Evolutionary conservation across 2,113 vertebrate species (phyloP), one percentile per base, ranked within the genome.

Genomic region (Anoura caudifer): DNA sequence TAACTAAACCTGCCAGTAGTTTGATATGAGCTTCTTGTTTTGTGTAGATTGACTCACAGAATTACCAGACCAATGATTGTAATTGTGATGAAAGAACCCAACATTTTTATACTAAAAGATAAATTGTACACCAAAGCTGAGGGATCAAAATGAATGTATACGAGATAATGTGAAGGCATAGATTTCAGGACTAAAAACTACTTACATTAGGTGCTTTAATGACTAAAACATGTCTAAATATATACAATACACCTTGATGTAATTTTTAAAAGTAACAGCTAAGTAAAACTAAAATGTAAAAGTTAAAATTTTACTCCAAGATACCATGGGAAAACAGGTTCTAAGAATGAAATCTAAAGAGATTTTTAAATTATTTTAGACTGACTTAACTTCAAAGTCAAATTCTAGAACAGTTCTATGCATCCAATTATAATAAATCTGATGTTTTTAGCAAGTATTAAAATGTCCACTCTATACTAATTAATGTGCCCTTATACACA

Each of bases 61-160:
- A 99, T 99, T 99, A 99, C 97, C 94, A 99, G 98, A 98, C 98
- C 97, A 98, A 98, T 97, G 99, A 98, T 94, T 98, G 97, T 98
- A 99, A 99, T 98, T 99, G 98, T 98, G 97, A 97, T 96, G 95
- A 90, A 98, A 98, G 96, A 98, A 97, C 50, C 12, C 50, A 97
- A 96, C 16, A 93, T 96, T 98, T 98, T 95, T 94, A 93, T 73
- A 97, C 59, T 96, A 93, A 87, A 76, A 97, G 96, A 98, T 92
- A 96, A 96, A 96, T 81, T 91, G 96, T 84, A 93, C 56, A 91
- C 36, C 79, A 81, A 83, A 95, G 52, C 36, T 36, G 73, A 96
- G 22, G 12, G 43, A 85, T 50, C 13, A 83, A 82, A 92, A 85
- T 87, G 4, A 79, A 50, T 41, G 95, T 91, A 75, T 75, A 96